Base-by-base conservation (phyloP, 2,797 vertebrate species). In the Protonibea diacanthus region DNA sequence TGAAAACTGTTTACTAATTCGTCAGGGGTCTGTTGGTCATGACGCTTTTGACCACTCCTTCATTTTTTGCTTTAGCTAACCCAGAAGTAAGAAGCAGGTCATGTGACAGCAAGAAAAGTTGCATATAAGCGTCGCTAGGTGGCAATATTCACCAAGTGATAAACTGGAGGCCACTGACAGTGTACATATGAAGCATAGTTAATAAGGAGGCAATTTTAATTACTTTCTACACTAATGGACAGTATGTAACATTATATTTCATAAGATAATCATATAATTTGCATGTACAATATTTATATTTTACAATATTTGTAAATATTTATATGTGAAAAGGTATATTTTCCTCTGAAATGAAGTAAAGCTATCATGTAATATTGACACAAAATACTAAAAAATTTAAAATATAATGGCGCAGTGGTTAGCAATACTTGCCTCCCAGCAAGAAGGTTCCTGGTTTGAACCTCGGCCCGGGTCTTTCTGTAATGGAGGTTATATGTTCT, bases 21-120 rank as follows among this genome's bases (percentile, higher is more conserved):
- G 1, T 6, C 0, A 3, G 0, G 0, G 0, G 0, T 2, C 1
- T 14, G 0, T 20, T 33, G 33, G 2, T 1, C 3, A 8, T 82
- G 74, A 85, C 69, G 45, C 49, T 14, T 9, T 1, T 62, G 14
- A 13, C 80, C 0, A 1, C 0, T 55, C 73, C 76, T 72, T 51
- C 11, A 3, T 7, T 6, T 3, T 25, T 17, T 2, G 7, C 38
- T 45, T 42, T 8, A 3, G 45, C 14, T 38, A 17, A 0, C 2
- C 44, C 60, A 25, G 63, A 69, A 65, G 8, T 1, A 27, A 7
- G n/a, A 29, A 15, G n/a, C 18, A 6, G 29, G 51, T 48, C 74
- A 71, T 8, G 57, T 76, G 76, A 80, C 27, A 38, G 13, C 0
- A 33, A 2, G 5, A 17, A 2, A 45, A 48, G 27, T 82, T 81